phyloP scores from a whole-genome alignment of 2,888 invertebrate genomes.

The Ochropacha duplaris region DNA sequence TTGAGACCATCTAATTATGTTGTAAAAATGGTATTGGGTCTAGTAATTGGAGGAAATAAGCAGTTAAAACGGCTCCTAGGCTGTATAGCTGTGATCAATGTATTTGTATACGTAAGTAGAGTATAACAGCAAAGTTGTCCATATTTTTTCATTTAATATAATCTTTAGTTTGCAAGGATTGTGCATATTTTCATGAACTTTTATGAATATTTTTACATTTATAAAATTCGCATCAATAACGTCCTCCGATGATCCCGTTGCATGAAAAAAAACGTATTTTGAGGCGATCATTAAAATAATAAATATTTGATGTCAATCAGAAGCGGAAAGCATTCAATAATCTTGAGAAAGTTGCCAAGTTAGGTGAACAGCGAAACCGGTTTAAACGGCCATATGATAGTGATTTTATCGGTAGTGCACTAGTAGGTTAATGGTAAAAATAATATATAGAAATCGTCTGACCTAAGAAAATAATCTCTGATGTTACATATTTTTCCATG shows the following conservation, averaged over 20 bases:
- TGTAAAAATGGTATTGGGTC: too few species aligned
- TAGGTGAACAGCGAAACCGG: conserved; percentile 57
- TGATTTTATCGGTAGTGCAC: conserved; percentile 55
- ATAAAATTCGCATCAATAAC: neutral
- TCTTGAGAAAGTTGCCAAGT: conserved; percentile 65
- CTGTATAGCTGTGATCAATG: too few species aligned
- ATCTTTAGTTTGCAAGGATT: too few species aligned
- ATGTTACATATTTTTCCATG: neutral
- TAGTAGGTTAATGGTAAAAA: conserved; percentile 41
- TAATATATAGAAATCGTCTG: conserved; percentile 14
- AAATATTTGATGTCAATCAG: conserved; percentile 17
- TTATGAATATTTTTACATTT: neutral
- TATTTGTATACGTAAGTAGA: too few species aligned
- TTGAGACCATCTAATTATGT: too few species aligned
- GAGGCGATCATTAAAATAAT: neutral
- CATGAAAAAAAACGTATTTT: neutral
- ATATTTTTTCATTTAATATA: too few species aligned
- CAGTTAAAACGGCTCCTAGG: too few species aligned
- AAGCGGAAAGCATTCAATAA: conserved; percentile 44
- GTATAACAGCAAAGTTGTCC: too few species aligned
- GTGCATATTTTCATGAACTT: neutral
- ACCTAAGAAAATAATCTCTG: neutral
- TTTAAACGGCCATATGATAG: conserved; percentile 54
- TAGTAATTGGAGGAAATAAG: too few species aligned
- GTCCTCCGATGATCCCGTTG: neutral